These are phyloP conservation scores for Stigmatopora argus DNA, from an alignment of 2,113 vertebrate species.

Conservation along the genomic window DNA sequence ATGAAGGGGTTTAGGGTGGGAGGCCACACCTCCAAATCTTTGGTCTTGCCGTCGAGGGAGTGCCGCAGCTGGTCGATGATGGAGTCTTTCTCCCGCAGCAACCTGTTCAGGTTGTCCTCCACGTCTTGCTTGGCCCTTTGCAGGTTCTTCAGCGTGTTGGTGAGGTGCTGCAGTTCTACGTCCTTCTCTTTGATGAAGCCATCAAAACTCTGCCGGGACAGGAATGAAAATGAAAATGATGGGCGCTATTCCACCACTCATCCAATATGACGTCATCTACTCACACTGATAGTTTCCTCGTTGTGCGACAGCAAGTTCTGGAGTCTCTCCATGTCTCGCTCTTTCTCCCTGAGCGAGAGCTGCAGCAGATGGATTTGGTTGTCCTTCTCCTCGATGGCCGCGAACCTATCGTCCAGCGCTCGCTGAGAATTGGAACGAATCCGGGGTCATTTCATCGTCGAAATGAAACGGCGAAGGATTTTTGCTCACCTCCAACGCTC, in stretches of 20 bases:
- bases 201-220: conserved; percentile 71
- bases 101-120: conserved; percentile 73
- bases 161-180: conserved; percentile 74
- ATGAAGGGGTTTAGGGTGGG: background rate
- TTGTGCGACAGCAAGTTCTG: conserved; percentile 70
- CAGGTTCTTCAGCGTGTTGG: conserved; percentile 72
- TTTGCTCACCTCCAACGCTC: conserved; percentile 65
- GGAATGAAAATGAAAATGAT: background rate
- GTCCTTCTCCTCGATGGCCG: conserved; percentile 74
- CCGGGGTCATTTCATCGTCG: no score
- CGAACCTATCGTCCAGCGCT: conserved; percentile 72
- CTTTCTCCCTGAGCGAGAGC: conserved; percentile 71
- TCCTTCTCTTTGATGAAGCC: conserved; percentile 78
- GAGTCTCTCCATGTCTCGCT: conserved; percentile 71
- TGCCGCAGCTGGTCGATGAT: conserved; percentile 74
- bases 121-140: conserved; percentile 75
- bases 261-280: background rate
- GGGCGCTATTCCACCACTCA: no score
- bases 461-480: no score
- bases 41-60: conserved; percentile 68
- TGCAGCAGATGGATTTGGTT: conserved; percentile 73
- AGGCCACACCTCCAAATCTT: conserved; percentile 74
- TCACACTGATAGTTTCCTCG: conserved; percentile 71
- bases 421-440: conserved; percentile 47
- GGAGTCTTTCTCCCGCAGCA: conserved; percentile 75